Percentiles rank a stretch among this genome's conserved stretches.
These are phyloP conservation scores for Nothobranchius kuhntae DNA, from an alignment of 2,113 vertebrate species.

Conservation along the genomic window DNA sequence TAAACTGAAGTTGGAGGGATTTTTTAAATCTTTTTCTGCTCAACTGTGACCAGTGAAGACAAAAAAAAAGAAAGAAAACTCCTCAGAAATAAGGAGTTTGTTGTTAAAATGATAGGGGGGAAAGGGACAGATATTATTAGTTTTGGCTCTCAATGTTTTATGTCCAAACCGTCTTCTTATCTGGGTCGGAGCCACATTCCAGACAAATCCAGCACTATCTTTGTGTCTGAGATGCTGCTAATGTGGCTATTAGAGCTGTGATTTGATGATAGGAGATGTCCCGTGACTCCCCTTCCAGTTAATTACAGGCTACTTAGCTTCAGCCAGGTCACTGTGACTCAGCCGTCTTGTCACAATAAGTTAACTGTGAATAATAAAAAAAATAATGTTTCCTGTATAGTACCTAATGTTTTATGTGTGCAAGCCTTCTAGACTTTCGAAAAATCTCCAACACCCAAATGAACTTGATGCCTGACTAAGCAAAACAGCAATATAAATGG, in stretches of 20 bases:
- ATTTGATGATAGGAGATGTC: constrained; percentile 55
- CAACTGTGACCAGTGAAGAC: constrained; percentile 17
- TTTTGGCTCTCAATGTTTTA: constrained; percentile 43
- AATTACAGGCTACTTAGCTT: constrained; percentile 20
- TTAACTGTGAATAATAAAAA: neutral
- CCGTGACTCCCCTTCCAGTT: constrained; percentile 24
- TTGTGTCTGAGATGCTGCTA: constrained; percentile 44
- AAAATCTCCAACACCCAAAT: no score
- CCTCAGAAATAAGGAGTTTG: constrained; percentile 11
- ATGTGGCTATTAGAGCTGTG: constrained; percentile 54
- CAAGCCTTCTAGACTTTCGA: no score
- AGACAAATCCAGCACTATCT: constrained; percentile 49
- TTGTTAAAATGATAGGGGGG: constrained; percentile 33
- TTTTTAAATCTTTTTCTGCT: constrained; percentile 24
- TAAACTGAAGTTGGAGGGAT: constrained; percentile 1
- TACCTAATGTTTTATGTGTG: no score
- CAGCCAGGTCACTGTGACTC: constrained; percentile 33
- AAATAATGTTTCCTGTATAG: no score
- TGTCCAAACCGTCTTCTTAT: constrained; percentile 45
- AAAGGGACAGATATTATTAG: constrained; percentile 41
- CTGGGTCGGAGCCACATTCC: constrained; percentile 48
- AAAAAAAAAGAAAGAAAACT: neutral
- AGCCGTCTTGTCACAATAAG: constrained; percentile 7
- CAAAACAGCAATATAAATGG: no score
- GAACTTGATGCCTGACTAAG: no score